phyloP scores from a whole-genome alignment of 2,888 invertebrate genomes.

The Phoenoteleia sp. region DNA sequence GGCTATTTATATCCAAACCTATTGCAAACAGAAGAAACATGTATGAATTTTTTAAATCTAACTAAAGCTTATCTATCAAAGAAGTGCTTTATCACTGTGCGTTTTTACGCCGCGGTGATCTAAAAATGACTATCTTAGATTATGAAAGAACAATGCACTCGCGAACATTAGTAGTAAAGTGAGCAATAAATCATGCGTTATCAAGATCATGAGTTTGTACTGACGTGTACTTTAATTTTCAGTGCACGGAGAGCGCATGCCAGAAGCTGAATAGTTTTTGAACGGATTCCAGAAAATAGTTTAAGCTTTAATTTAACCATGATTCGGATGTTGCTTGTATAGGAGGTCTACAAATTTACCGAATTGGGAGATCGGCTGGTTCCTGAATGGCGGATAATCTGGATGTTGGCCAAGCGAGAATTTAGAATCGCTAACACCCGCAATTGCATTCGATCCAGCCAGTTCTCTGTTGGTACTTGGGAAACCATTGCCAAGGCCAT shows the following conservation, averaged over 20 bases:
- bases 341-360: slow-evolving; percentile 28
- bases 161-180: too few relatives aligned
- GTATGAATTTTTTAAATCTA: neutral
- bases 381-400: slow-evolving; percentile 40
- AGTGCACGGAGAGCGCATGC: too few relatives aligned
- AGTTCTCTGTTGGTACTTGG: slow-evolving; percentile 75
- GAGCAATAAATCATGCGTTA: too few relatives aligned
- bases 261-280: neutral
- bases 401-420: slow-evolving; percentile 40
- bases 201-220: too few relatives aligned
- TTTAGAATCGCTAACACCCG: slow-evolving; percentile 57
- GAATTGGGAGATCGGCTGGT: slow-evolving; percentile 51
- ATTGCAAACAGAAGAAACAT: neutral
- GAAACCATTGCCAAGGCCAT: slow-evolving; percentile 76
- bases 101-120: too few relatives aligned
- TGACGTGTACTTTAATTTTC: too few relatives aligned
- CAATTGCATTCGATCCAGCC: slow-evolving; percentile 74
- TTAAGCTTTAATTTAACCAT: neutral
- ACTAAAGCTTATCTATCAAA: too few relatives aligned
- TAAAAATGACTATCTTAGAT: too few relatives aligned
- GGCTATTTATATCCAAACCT: slow-evolving; percentile 44
- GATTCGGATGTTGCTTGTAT: neutral
- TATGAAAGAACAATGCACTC: too few relatives aligned
- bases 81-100: too few relatives aligned
- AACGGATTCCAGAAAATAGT: neutral